Evolutionary conservation across 2,113 vertebrate genomes (phyloP).

Genomic region (Vulpes ferrilata): DNA sequence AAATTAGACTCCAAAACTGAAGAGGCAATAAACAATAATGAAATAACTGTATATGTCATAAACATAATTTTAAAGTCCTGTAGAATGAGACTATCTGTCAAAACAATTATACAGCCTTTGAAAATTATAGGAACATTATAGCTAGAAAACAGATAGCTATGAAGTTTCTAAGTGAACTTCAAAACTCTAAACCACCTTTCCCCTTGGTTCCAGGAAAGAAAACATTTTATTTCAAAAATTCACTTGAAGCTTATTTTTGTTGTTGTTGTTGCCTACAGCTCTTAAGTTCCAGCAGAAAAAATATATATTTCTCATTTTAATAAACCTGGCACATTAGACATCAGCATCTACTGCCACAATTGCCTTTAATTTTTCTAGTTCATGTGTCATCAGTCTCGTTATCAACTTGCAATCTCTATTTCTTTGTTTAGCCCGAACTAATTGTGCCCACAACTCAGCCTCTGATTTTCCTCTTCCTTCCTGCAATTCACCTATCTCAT

Average conservation of each 20-base stretch:
- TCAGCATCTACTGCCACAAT: background rate
- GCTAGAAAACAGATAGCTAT: background rate
- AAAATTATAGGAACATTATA: conserved; percentile 1
- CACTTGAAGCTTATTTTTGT: background rate
- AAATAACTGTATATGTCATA: conserved; percentile 29
- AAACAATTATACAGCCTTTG: conserved; percentile 41
- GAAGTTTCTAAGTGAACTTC: background rate
- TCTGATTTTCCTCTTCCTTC: conserved; percentile 98
- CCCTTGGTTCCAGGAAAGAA: conserved; percentile 8
- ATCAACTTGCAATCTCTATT: conserved; percentile 96
- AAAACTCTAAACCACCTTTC: conserved; percentile 34
- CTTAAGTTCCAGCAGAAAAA: background rate
- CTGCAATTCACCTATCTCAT: conserved; percentile 98
- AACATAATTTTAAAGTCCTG: conserved; percentile 37
- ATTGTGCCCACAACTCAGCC: conserved; percentile 96
- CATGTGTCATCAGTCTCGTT: conserved; percentile 97
- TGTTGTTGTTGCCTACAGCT: background rate
- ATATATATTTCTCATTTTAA: conserved; percentile 46
- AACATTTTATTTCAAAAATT: conserved; percentile 43
- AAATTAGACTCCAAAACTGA: conserved; percentile 57
- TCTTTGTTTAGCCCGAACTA: conserved; percentile 95
- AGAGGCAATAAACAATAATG: conserved; percentile 32
- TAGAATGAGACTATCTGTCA: background rate
- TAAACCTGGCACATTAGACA: background rate
- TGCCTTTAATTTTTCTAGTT: conserved; percentile 96